Evolutionary conservation across 2,888 invertebrate genomes (phyloP), one percentile per base, ranked within the genome.

Genomic region (Melikaiella ostensackeni): DNA sequence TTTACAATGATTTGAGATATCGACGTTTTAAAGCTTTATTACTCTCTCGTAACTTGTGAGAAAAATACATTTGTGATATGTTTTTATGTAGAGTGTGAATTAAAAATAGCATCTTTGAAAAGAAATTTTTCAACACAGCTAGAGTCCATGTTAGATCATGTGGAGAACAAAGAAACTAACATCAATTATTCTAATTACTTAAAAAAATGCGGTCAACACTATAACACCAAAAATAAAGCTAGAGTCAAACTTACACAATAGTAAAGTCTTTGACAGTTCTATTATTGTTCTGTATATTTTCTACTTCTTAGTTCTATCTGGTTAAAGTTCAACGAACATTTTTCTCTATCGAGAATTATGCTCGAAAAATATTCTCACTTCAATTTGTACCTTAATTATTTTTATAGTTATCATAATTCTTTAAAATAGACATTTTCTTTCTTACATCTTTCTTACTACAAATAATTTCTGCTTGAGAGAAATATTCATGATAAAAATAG

Each of bases 31-130:
- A n/a, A 55, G n/a, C 21, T 55, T 55, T 55, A 21, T 55, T 21
- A 8, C 21, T 55, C 13, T 55, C 11, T 1, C 24, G 19, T 9
- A 55, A 55, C 21, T 55, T 21, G 2, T 11, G 21, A 55, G 24
- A 55, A 24, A n/a, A 55, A 55, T 55, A 55, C n/a, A n/a, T 57
- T 57, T 57, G 9, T 24, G 57, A 57, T 57, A 57, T 57, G 57
- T 57, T 24, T 24, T 57, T 9, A 24, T 21, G 24, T 24, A 21
- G 21, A 21, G 21, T 2, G 8, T 4, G 11, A 55, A 21, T 24
- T 55, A 4, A 24, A 11, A 55, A 24, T 24, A 55, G 55, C 55
- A 21, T 55, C 11, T 55, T 11, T 55, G 55, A 2, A n/a, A 55
- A 55, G 2, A 55, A 9, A 55, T 11, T 55, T 55, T 21, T 21